A percentile compares a stretch with the other conserved stretches of the same genome.
These are phyloP conservation scores for Catostomus latipinnis DNA, from an alignment of 2,797 vertebrate species.

Conservation along the genomic window DNA sequence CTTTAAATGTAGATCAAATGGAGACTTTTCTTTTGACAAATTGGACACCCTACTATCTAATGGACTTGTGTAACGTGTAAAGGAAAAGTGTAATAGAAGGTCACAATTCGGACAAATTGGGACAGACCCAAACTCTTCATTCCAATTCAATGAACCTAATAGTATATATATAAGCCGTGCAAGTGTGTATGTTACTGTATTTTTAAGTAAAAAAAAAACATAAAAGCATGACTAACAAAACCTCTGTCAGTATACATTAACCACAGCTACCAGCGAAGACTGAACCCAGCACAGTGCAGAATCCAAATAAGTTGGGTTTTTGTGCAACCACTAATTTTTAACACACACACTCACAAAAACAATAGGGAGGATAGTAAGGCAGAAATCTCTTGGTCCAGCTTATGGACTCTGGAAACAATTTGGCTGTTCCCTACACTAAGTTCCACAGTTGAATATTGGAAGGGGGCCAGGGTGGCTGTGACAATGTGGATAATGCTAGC, in stretches of 20 bases:
- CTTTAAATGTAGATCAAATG: too few relatives aligned
- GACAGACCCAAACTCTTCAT: too few relatives aligned
- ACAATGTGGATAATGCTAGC: conserved; percentile 27
- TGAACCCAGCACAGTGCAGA: not conserved
- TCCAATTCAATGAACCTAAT: too few relatives aligned
- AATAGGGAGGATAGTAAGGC: not conserved
- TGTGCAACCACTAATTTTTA: conserved; percentile 3
- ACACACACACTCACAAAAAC: conserved; percentile 19
- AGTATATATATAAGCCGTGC: not conserved
- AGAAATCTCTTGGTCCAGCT: conserved; percentile 3
- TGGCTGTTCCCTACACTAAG: conserved; percentile 10
- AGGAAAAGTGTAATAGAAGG: too few relatives aligned
- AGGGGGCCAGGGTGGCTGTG: conserved; percentile 11
- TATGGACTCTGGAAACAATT: conserved; percentile 33
- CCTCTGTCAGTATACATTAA: not conserved
- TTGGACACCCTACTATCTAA: too few relatives aligned
- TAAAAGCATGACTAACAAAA: not conserved
- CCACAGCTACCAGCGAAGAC: not conserved
- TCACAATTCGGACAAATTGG: too few relatives aligned
- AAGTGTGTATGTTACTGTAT: not conserved
- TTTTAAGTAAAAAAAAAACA: not conserved
- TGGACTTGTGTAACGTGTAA: too few relatives aligned
- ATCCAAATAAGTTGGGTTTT: not conserved
- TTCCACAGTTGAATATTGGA: conserved; percentile 19
- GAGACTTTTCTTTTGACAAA: too few relatives aligned